Evolutionary conservation across 2,888 invertebrate genomes (phyloP).

Genomic region (Rhaphigaster nebulosa): DNA sequence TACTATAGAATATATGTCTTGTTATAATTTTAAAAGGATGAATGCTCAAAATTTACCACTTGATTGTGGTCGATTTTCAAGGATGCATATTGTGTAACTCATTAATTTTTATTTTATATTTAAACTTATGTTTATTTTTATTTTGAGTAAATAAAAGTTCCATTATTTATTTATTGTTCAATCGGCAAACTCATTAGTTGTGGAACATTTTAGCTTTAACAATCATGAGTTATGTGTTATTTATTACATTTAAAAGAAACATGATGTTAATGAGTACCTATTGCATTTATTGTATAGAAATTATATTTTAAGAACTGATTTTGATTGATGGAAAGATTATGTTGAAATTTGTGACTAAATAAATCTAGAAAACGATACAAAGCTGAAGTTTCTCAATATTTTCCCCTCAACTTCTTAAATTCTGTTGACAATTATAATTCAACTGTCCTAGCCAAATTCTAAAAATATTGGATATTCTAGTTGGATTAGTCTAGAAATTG

Average conservation of each 20-base stretch:
- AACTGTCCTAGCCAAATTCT: no score
- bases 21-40: constrained; percentile 59
- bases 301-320: constrained; percentile 60
- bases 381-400: not conserved
- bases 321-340: constrained; percentile 53
- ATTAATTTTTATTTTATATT: constrained; percentile 45
- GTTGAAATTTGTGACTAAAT: constrained; percentile 53
- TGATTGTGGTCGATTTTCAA: constrained; percentile 51
- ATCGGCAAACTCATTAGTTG: not conserved
- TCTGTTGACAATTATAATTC: no score
- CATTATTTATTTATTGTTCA: constrained; percentile 51
- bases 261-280: constrained; percentile 61
- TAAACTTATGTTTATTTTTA: not conserved
- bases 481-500: no score
- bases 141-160: not conserved
- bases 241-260: constrained; percentile 48
- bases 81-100: constrained; percentile 41
- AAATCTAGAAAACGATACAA: constrained; percentile 38
- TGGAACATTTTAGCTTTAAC: constrained; percentile 45
- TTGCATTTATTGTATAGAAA: constrained; percentile 64
- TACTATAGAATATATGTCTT: constrained; percentile 62
- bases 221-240: constrained; percentile 40
- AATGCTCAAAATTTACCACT: constrained; percentile 61
- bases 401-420: not conserved
- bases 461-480: no score